Conservation (phyloP, 2,888 invertebrate genomes). For the Phengaris alcon region DNA sequence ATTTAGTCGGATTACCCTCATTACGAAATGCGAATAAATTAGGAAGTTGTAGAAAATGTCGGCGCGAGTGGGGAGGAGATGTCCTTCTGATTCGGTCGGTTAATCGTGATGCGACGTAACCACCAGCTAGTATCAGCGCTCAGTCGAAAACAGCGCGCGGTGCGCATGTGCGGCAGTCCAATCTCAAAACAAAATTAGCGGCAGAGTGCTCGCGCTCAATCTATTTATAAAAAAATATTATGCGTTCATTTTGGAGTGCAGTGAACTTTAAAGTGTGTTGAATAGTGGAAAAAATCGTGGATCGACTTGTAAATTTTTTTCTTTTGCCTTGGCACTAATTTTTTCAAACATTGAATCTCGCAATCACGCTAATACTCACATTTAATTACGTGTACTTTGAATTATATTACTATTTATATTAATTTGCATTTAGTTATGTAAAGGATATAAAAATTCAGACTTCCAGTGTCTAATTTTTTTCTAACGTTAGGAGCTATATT, state of each 20-base stretch:
- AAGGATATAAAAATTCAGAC: background rate
- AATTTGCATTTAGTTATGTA: slow-evolving; percentile 8
- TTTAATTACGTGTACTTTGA: slow-evolving; percentile 17
- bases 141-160: slow-evolving; percentile 59
- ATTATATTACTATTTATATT: slow-evolving; percentile 18
- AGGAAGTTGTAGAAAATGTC: slow-evolving; percentile 32
- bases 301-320: slow-evolving; percentile 33
- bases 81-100: slow-evolving; percentile 47
- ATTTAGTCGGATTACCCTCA: slow-evolving; percentile 38
- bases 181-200: slow-evolving; percentile 39
- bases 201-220: slow-evolving; percentile 43
- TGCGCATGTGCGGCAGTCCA: slow-evolving; percentile 52
- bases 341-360: slow-evolving; percentile 28
- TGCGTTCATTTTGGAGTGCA: slow-evolving; percentile 61
- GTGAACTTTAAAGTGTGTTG: slow-evolving; percentile 52
- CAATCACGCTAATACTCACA: slow-evolving; percentile 19
- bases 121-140: slow-evolving; percentile 36
- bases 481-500: background rate
- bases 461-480: background rate
- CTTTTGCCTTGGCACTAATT: slow-evolving; percentile 27
- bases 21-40: slow-evolving; percentile 37
- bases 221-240: slow-evolving; percentile 56
- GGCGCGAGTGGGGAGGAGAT: slow-evolving; percentile 23
- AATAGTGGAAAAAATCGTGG: slow-evolving; percentile 38
- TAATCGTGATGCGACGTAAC: slow-evolving; percentile 32